phyloP scores from a whole-genome alignment of 2,113 vertebrate species.

The human (Homo sapiens) region DNA sequence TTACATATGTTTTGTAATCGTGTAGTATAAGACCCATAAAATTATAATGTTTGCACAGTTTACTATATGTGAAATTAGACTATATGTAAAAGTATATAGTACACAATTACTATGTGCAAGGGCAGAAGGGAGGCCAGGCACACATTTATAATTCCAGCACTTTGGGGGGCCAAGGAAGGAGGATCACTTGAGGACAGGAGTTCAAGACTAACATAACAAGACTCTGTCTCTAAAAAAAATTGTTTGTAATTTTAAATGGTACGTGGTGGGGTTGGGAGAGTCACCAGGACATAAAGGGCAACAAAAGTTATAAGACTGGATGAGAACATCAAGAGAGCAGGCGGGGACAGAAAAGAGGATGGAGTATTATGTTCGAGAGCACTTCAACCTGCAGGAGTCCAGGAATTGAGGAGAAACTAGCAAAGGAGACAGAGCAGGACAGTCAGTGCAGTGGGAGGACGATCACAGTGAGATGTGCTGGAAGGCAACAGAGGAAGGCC shows the following conservation, averaged over 20 bases:
- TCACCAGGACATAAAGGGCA: background rate
- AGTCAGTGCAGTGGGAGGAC: no score
- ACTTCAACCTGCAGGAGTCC: background rate
- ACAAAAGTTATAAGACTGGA: background rate
- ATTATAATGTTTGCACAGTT: background rate
- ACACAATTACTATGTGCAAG: no score
- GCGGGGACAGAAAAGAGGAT: background rate
- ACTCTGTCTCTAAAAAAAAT: no score
- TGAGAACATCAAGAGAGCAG: background rate
- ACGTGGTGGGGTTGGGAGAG: background rate
- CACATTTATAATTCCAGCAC: no score
- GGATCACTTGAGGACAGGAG: no score
- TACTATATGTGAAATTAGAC: background rate
- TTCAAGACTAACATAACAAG: no score
- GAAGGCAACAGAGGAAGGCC: background rate
- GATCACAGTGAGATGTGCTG: no score
- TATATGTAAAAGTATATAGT: no score
- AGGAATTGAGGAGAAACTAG: background rate
- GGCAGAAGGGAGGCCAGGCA: no score
- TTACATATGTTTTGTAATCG: background rate
- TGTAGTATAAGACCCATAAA: background rate
- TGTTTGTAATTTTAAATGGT: no score
- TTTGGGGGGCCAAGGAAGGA: no score
- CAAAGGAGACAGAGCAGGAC: background rate
- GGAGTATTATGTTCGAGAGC: background rate